Conservation (phyloP, 1,140 invertebrate species). For the Homarus americanus region DNA sequence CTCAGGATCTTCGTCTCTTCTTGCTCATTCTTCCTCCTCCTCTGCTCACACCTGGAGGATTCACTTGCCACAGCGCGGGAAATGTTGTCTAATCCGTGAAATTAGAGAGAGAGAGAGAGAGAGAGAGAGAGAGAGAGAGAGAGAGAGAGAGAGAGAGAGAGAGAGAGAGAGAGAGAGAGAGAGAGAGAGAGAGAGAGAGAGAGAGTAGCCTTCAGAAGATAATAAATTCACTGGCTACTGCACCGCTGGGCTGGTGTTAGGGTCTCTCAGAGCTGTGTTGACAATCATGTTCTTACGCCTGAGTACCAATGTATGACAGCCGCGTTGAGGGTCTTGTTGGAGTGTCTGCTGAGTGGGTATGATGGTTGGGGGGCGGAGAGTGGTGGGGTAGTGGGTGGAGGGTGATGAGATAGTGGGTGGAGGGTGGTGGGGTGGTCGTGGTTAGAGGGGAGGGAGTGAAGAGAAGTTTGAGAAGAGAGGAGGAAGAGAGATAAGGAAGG, state of each 20-base stretch:
- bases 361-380: background rate
- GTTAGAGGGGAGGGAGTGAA: background rate
- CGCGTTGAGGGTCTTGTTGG: background rate
- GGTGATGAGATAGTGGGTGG: no score
- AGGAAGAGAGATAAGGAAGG: conserved; percentile 11
- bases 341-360: background rate
- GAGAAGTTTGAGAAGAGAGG: no score
- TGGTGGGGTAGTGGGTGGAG: no score
- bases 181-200: background rate
- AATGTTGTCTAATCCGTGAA: no score
- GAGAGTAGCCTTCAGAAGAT: background rate
- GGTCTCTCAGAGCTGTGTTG: no score
- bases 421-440: background rate
- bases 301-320: background rate
- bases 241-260: no score
- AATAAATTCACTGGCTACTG: no score
- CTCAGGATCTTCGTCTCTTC: background rate
- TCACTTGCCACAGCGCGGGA: background rate
- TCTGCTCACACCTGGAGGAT: background rate
- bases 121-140: no score
- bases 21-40: background rate
- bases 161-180: conserved; percentile 41
- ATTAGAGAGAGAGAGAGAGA: no score
- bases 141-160: conserved; percentile 34
- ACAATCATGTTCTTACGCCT: background rate